Percentiles rank a stretch among this genome's conserved stretches.
These are phyloP conservation scores for Onthophagus sagittarius DNA, from an alignment of 2,888 invertebrate genomes.

Conservation along the genomic window DNA sequence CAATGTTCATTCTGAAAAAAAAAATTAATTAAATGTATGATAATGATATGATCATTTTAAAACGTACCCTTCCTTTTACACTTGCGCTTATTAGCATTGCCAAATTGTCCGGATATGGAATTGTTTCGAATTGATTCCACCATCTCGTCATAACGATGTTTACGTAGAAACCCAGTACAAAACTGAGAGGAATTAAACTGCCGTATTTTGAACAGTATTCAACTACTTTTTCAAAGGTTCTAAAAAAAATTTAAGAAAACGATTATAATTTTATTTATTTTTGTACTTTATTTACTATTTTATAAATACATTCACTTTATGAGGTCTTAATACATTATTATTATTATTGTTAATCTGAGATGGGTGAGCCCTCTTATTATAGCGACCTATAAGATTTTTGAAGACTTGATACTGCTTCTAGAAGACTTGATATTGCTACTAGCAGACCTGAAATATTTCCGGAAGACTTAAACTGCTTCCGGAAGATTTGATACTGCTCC, in stretches of 20 bases:
- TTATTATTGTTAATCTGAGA: no score
- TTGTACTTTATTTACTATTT: no score
- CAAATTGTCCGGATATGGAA: constrained; percentile 82
- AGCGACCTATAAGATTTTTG: no score
- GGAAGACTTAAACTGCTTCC: no score
- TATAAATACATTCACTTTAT: no score
- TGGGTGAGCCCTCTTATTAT: no score
- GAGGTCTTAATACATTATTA: no score
- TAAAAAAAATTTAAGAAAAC: constrained; percentile 39
- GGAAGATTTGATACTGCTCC: no score
- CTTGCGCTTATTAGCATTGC: constrained; percentile 77
- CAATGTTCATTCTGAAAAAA: constrained; percentile 66
- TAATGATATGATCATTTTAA: not conserved
- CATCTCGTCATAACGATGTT: constrained; percentile 88
- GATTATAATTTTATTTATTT: no score
- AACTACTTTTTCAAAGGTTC: constrained; percentile 74
- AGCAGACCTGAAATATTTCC: no score
- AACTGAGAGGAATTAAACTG: constrained; percentile 85
- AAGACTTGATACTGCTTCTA: no score
- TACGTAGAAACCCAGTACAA: constrained; percentile 91
- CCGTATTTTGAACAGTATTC: constrained; percentile 80
- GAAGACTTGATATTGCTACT: no score
- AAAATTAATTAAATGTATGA: not conserved
- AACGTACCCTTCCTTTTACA: constrained; percentile 66
- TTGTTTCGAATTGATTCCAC: constrained; percentile 78